phyloP scores from a whole-genome alignment of 2,797 vertebrate species.

The Huso huso region DNA sequence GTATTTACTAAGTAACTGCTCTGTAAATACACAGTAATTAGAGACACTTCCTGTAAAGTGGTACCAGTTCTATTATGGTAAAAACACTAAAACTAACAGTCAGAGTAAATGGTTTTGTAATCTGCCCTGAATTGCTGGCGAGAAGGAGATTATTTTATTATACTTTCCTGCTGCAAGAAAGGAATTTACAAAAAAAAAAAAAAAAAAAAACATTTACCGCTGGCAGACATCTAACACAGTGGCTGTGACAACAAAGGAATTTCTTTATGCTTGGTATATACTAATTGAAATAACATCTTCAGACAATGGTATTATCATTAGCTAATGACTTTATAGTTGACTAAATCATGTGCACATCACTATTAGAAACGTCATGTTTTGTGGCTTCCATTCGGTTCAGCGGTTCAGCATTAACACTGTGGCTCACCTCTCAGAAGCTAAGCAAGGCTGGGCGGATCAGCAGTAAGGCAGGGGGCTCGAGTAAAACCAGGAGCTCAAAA shows the following conservation, averaged over 20 bases:
- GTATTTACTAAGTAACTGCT: no score
- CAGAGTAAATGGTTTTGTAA: not conserved
- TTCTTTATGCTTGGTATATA: not conserved
- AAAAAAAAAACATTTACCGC: no score
- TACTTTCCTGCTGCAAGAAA: not conserved
- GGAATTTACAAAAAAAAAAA: not conserved
- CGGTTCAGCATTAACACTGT: not conserved
- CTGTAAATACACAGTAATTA: no score
- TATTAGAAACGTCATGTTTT: no score
- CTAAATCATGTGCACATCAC: not conserved
- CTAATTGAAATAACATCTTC: conserved; percentile 2
- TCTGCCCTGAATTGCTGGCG: not conserved
- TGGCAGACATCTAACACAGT: not conserved
- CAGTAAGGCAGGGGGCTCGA: not conserved
- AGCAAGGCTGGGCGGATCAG: not conserved
- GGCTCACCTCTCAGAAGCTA: not conserved
- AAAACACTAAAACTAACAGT: not conserved
- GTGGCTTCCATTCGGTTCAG: no score
- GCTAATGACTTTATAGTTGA: not conserved
- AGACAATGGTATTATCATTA: not conserved
- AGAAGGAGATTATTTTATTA: not conserved
- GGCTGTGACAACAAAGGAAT: not conserved
- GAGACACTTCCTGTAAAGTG: no score
- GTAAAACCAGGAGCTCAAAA: not conserved
- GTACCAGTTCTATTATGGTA: no score